phyloP scores from a whole-genome alignment of 2,797 vertebrate genomes.

The Eulemur mongoz region DNA sequence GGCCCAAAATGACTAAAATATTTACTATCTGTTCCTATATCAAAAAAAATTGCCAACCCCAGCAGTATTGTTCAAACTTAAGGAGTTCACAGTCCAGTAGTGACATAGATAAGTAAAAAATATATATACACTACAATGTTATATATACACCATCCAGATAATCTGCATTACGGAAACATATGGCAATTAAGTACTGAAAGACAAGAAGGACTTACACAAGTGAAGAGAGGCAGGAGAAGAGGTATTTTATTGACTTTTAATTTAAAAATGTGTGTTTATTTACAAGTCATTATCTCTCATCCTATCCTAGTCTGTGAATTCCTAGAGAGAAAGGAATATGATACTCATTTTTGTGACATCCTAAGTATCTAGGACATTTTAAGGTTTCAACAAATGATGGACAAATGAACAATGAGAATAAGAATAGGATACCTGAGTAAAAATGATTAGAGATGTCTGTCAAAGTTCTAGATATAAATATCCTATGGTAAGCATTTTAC shows the following conservation, averaged over 20 bases:
- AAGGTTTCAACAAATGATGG: slow-evolving; percentile 32
- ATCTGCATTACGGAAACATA: slow-evolving; percentile 11
- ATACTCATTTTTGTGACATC: slow-evolving; percentile 12
- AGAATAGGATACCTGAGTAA: neutral
- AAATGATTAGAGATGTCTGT: neutral
- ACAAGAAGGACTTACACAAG: slow-evolving; percentile 21
- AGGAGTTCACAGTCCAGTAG: neutral
- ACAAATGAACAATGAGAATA: slow-evolving; percentile 21
- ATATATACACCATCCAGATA: neutral
- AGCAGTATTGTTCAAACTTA: neutral
- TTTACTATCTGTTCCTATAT: neutral
- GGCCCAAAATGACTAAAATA: slow-evolving; percentile 6
- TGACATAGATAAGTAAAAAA: neutral
- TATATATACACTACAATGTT: neutral
- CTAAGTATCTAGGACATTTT: neutral
- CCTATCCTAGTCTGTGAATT: slow-evolving; percentile 26
- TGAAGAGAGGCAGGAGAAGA: neutral
- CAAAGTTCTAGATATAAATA: slow-evolving; percentile 31
- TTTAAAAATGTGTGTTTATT: neutral
- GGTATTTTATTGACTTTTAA: slow-evolving; percentile 34
- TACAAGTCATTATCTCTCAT: slow-evolving; percentile 22
- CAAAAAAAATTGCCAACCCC: neutral
- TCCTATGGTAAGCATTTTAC: neutral
- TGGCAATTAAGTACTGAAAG: neutral
- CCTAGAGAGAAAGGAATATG: neutral